Conservation (phyloP, 2,113 vertebrate genomes). For the Equus przewalskii region DNA sequence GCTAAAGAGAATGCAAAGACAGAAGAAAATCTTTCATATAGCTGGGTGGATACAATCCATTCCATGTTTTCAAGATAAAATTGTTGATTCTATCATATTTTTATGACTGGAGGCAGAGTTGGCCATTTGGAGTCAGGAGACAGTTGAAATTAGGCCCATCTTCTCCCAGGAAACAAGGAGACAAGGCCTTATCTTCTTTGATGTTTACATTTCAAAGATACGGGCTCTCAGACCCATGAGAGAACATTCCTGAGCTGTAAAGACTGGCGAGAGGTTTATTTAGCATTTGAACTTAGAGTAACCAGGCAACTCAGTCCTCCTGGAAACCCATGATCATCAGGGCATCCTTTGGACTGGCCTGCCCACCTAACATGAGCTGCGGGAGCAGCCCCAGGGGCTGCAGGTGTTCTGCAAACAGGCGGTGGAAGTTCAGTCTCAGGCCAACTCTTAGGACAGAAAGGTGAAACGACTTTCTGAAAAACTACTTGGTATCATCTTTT, state of each 20-base stretch:
- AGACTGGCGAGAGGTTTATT: neutral
- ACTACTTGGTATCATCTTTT: neutral
- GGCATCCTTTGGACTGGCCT: neutral
- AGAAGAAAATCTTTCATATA: neutral
- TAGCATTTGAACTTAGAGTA: neutral
- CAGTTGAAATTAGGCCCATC: neutral
- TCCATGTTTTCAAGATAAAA: constrained; percentile 37
- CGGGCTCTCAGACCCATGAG: neutral
- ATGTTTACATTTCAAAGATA: neutral
- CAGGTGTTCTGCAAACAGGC: neutral
- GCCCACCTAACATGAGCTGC: neutral
- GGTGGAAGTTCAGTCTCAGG: neutral
- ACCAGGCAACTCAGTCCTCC: neutral
- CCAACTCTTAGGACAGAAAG: neutral
- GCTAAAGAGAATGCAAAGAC: neutral
- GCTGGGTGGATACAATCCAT: neutral
- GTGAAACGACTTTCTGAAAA: constrained; percentile 29
- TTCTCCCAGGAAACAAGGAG: neutral
- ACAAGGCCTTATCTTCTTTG: neutral
- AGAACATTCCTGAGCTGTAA: neutral
- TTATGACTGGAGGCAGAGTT: neutral
- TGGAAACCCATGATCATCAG: neutral
- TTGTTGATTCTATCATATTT: neutral
- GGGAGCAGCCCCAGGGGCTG: neutral
- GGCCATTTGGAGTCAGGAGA: neutral